Base-by-base conservation (phyloP, 1,140 invertebrate species). In the Drosophila nannoptera region DNA sequence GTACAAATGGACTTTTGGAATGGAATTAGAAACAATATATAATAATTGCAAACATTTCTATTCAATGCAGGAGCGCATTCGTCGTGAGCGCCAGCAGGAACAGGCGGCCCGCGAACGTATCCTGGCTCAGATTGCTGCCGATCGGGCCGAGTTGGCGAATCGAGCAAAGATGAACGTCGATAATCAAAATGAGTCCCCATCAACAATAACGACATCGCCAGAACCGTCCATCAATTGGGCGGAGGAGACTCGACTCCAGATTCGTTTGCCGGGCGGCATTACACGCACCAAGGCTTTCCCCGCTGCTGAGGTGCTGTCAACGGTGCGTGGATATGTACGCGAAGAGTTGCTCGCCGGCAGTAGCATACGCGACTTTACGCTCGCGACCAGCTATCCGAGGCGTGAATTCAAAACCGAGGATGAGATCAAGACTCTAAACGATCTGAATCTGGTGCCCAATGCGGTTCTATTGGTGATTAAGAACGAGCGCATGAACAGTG, bases 301-400 rank as follows among this genome's bases (percentile, higher is more conserved):
- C 12, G 53, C 48, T 6, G 55, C 68, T 0, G 88, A 88, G 71
- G 72, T 88, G 36, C 88, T 94, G 73, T 58, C 87, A 73, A 87
- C 87, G 11, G 74, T 89, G 31, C 84, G 84, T 12, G 46, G 58
- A 2, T 86, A 53, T 62, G 86, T 92, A 4, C 70, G 71, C n/a
- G 53, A 62, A 9, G 84, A 87, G 29, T 45, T 90, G 43, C 16
- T 89, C n/a, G 40, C 68, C 1, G 80, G 64, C 0, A 83, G 69
- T 12, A 73, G 62, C 5, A 92, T 91, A 31, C 90, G 88, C 29
- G 90, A 92, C 43, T 95, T 95, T 80, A 91, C 92, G 2, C 90
- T 97, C 61, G 95, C 94, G 48, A 94, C 94, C 31, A 94, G 94
- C 38, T 97, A 96, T 89, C 96, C 96, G 2, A 92, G 94, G 32